phyloP scores from a whole-genome alignment of 2,888 invertebrate species.

The Stenoptilia bipunctidactyla region DNA sequence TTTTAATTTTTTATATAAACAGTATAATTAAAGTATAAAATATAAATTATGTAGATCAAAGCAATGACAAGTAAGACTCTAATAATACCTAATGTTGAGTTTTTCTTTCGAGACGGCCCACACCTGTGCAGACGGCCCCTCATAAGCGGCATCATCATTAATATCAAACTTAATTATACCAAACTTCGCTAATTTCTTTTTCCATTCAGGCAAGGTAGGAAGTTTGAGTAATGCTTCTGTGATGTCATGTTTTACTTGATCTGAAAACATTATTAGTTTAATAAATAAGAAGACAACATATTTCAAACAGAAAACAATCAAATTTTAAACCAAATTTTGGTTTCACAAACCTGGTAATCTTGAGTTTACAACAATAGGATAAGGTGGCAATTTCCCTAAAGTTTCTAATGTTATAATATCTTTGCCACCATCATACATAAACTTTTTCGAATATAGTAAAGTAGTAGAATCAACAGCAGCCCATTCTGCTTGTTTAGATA shows the following conservation, averaged over 20 bases:
- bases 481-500: slow-evolving; percentile 72
- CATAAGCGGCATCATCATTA: slow-evolving; percentile 55
- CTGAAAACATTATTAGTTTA: slow-evolving; percentile 32
- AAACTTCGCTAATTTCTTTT: slow-evolving; percentile 53
- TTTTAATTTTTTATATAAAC: slow-evolving; percentile 17
- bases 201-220: slow-evolving; percentile 42
- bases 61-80: slow-evolving; percentile 44
- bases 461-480: slow-evolving; percentile 76
- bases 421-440: slow-evolving; percentile 68
- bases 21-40: slow-evolving; percentile 51
- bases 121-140: slow-evolving; percentile 63
- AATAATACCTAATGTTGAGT: slow-evolving; percentile 69
- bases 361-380: slow-evolving; percentile 73
- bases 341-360: slow-evolving; percentile 62
- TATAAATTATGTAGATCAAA: slow-evolving; percentile 53
- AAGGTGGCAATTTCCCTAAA: slow-evolving; percentile 76
- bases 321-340: too few relatives aligned
- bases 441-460: slow-evolving; percentile 62
- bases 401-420: slow-evolving; percentile 71
- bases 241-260: slow-evolving; percentile 41
- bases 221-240: slow-evolving; percentile 45
- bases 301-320: too few relatives aligned
- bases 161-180: slow-evolving; percentile 56
- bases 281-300: too few relatives aligned
- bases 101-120: slow-evolving; percentile 57